phyloP scores from a whole-genome alignment of 1,140 invertebrate genomes.

The Calosoma granatense region DNA sequence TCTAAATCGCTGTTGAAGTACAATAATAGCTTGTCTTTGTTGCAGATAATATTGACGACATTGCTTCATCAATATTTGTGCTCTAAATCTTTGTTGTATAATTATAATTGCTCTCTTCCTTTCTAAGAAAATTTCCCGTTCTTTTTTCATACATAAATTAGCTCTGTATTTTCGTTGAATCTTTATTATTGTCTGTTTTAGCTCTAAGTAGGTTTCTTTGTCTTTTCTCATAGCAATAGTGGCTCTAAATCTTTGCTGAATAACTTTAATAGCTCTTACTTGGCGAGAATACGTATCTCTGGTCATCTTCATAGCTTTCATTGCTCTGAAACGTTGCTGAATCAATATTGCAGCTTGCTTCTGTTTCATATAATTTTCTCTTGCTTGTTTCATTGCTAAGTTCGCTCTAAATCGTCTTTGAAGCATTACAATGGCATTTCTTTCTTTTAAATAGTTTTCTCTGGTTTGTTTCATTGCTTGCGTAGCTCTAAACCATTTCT shows the following conservation, averaged over 20 bases:
- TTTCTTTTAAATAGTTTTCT: slow-evolving; percentile 26
- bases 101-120: slow-evolving; percentile 24
- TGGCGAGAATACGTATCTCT: slow-evolving; percentile 27
- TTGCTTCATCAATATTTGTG: slow-evolving; percentile 11
- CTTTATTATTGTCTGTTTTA: slow-evolving; percentile 27
- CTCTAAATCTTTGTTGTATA: slow-evolving; percentile 29
- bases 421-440: slow-evolving; percentile 25
- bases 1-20: slow-evolving; percentile 32
- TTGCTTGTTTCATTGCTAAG: slow-evolving; percentile 20
- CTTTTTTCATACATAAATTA: slow-evolving; percentile 26
- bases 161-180: slow-evolving; percentile 40
- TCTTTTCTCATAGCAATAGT: slow-evolving; percentile 25
- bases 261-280: slow-evolving; percentile 32
- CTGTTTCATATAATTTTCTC: slow-evolving; percentile 25
- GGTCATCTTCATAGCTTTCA: slow-evolving; percentile 22
- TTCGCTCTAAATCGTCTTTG: slow-evolving; percentile 27
- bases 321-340: slow-evolving; percentile 24
- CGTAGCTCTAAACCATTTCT: slow-evolving; percentile 33
- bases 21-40: slow-evolving; percentile 24
- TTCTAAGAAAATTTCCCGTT: slow-evolving; percentile 28
- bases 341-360: slow-evolving; percentile 19
- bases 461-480: slow-evolving; percentile 26
- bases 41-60: slow-evolving; percentile 25
- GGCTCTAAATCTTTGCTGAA: slow-evolving; percentile 25
- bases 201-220: slow-evolving; percentile 21